Evolutionary conservation across 1,140 invertebrate species (phyloP).

Genomic region (Hyles vespertilio): DNA sequence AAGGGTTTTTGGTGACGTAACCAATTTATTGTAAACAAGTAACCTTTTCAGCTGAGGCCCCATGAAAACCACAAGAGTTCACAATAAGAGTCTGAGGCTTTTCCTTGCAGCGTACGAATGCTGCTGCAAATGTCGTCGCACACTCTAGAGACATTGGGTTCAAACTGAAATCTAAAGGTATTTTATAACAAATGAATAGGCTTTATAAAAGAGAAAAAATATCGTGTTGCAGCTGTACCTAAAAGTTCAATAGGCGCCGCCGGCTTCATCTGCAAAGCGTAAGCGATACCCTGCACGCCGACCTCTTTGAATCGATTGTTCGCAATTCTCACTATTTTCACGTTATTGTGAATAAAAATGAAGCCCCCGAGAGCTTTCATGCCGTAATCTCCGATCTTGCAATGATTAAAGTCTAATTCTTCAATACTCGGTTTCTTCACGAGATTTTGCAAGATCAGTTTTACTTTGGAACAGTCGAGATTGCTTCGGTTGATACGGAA

Average conservation of each 20-base stretch:
- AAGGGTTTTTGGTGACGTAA: no score
- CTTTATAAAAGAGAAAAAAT: neutral
- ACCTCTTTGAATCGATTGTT: constrained; percentile 67
- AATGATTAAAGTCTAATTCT: constrained; percentile 71
- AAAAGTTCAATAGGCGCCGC: constrained; percentile 62
- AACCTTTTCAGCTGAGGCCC: constrained; percentile 61
- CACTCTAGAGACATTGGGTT: constrained; percentile 64
- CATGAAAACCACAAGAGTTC: constrained; percentile 62
- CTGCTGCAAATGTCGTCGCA: constrained; percentile 64
- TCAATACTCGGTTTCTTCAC: constrained; percentile 61
- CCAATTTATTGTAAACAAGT: no score
- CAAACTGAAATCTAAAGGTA: constrained; percentile 57
- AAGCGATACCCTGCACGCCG: constrained; percentile 62
- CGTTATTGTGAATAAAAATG: constrained; percentile 55
- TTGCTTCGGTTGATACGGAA: constrained; percentile 68
- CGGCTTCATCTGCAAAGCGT: constrained; percentile 67
- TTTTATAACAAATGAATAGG: neutral
- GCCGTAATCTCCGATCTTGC: constrained; percentile 68
- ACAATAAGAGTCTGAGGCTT: constrained; percentile 67
- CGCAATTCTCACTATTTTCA: constrained; percentile 57
- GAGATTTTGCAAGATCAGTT: constrained; percentile 58
- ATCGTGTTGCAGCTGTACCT: constrained; percentile 31
- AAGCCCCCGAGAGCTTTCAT: constrained; percentile 68
- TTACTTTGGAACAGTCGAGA: constrained; percentile 61
- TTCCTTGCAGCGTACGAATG: constrained; percentile 66